Percentiles rank a stretch among this genome's conserved stretches.
Conservation (phyloP, 2,113 vertebrate species). For the Tauraco erythrolophus region DNA sequence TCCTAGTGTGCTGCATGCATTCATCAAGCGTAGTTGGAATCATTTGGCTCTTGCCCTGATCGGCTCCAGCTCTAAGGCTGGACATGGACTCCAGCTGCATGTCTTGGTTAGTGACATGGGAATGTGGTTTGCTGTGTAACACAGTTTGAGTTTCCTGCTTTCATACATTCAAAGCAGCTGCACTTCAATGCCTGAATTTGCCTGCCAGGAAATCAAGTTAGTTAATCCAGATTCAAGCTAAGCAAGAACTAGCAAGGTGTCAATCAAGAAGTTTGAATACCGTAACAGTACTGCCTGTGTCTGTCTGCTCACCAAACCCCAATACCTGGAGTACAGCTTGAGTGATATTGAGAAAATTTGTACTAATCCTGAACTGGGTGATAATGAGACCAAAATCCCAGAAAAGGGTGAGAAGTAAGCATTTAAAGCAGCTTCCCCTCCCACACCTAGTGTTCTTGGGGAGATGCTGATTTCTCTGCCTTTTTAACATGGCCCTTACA, state of each 20-base stretch:
- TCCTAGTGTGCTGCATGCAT: neutral
- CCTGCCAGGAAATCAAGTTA: neutral
- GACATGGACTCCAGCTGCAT: neutral
- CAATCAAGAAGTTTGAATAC: neutral
- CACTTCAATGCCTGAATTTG: neutral
- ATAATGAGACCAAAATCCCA: neutral
- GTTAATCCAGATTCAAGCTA: neutral
- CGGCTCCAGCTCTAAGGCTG: neutral
- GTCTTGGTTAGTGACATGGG: neutral
- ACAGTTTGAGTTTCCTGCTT: neutral
- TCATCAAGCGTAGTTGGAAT: neutral
- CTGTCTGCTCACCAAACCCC: neutral
- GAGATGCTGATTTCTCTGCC: neutral
- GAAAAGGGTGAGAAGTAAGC: neutral
- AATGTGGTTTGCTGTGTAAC: neutral
- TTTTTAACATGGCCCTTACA: neutral
- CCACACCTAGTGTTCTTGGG: neutral
- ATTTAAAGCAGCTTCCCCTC: accelerated
- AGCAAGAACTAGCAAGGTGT: neutral
- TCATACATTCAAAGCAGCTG: neutral
- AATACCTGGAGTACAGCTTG: neutral
- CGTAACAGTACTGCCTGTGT: neutral
- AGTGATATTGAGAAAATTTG: neutral
- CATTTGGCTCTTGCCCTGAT: neutral
- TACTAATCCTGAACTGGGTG: neutral